phyloP scores from a whole-genome alignment of 53 echinoderm and acorn worm genomes.

The Astropecten irregularis region DNA sequence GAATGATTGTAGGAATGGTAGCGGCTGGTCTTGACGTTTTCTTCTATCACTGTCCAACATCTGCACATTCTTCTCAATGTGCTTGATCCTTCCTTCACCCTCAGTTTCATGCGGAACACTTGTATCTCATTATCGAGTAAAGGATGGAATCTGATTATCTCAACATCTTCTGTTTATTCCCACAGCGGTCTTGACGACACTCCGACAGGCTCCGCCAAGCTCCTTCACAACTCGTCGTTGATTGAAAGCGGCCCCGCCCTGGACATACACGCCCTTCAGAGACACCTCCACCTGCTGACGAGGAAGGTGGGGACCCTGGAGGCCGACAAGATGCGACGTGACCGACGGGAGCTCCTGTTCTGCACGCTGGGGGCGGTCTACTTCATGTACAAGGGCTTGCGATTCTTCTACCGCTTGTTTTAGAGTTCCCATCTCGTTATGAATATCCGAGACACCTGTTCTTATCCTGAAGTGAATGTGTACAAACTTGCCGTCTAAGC shows the following conservation, averaged over 20 bases:
- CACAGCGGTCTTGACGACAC: constrained; percentile 17
- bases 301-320: constrained; percentile 63
- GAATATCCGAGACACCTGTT: background rate
- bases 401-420: constrained; percentile 47
- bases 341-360: constrained; percentile 58
- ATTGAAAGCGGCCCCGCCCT: constrained; percentile 15
- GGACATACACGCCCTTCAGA: constrained; percentile 56
- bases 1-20: too few species aligned
- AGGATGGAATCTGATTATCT: background rate
- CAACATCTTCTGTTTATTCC: background rate
- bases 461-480: too few species aligned
- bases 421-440: background rate
- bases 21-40: too few species aligned
- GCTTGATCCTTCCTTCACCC: too few species aligned
- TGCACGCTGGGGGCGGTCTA: constrained; percentile 55
- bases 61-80: too few species aligned
- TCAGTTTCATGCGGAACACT: too few species aligned
- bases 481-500: too few species aligned
- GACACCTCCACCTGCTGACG: constrained; percentile 56
- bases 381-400: constrained; percentile 70
- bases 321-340: constrained; percentile 41
- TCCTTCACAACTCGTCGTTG: constrained; percentile 17
- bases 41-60: too few species aligned
- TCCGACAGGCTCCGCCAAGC: constrained; percentile 6
- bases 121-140: too few species aligned